Evolutionary conservation across 2,888 invertebrate genomes (phyloP).

Genomic region (Tinea trinotella): DNA sequence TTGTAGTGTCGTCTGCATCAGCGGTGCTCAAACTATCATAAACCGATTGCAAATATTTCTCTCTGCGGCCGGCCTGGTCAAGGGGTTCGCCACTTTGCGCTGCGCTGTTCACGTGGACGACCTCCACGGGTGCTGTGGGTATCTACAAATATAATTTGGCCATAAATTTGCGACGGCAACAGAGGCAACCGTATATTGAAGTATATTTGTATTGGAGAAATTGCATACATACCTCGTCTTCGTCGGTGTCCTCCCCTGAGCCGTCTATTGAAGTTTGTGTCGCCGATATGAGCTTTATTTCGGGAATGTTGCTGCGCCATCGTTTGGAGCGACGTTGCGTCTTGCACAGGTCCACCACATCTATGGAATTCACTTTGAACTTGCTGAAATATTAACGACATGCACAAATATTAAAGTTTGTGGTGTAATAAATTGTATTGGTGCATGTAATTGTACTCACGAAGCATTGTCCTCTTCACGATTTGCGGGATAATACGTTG

Average conservation of each 20-base stretch:
- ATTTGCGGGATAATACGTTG: constrained; percentile 83
- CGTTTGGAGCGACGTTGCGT: constrained; percentile 80
- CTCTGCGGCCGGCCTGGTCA: constrained; percentile 70
- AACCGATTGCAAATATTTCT: constrained; percentile 76
- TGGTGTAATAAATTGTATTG: too few species aligned
- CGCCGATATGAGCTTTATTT: constrained; percentile 48
- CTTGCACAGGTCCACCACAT: constrained; percentile 85
- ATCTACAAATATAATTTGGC: too few species aligned
- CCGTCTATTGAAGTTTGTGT: too few species aligned
- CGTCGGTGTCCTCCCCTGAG: constrained; percentile 70
- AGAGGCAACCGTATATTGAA: constrained; percentile 82
- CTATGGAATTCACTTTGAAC: constrained; percentile 91
- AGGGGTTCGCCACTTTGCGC: too few species aligned
- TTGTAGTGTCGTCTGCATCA: constrained; percentile 55
- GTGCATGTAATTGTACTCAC: too few species aligned
- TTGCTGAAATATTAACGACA: constrained; percentile 76
- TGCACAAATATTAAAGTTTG: neutral
- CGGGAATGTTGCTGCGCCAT: constrained; percentile 59
- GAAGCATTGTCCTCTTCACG: constrained; percentile 57
- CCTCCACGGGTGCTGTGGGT: too few species aligned
- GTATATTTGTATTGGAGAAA: too few species aligned
- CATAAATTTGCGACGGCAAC: too few species aligned
- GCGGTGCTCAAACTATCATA: constrained; percentile 81
- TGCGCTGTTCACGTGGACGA: too few species aligned
- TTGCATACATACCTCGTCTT: constrained; percentile 71